Conservation (phyloP, 2,797 vertebrate species). For the Lagocephalus sceleratus region DNA sequence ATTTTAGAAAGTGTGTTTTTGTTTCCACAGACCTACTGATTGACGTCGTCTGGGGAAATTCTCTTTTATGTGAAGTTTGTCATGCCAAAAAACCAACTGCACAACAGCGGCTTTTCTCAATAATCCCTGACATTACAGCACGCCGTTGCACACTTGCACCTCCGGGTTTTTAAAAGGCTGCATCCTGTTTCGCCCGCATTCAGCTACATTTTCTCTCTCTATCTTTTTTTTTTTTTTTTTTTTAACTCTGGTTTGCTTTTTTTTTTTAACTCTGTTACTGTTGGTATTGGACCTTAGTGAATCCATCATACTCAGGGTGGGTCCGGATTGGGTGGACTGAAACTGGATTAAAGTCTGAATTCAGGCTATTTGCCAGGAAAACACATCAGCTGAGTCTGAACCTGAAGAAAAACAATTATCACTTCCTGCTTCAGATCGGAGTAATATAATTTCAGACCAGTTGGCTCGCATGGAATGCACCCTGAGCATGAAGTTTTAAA, state of each 20-base stretch:
- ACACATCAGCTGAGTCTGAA: slow-evolving; percentile 41
- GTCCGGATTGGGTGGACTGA: slow-evolving; percentile 54
- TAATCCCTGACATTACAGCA: not conserved
- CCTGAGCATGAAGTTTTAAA: slow-evolving; percentile 54
- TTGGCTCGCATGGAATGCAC: slow-evolving; percentile 52
- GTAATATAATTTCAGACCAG: slow-evolving; percentile 45
- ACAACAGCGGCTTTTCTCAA: not conserved
- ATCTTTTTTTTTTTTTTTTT: slow-evolving; percentile 2
- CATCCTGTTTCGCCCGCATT: slow-evolving; percentile 44
- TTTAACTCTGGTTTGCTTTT: slow-evolving; percentile 15
- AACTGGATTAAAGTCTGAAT: slow-evolving; percentile 54
- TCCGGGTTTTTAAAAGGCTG: slow-evolving; percentile 3
- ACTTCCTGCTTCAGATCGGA: slow-evolving; percentile 56
- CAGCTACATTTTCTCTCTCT: slow-evolving; percentile 29
- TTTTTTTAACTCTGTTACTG: slow-evolving; percentile 33
- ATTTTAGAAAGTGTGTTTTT: not conserved
- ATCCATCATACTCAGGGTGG: slow-evolving; percentile 53
- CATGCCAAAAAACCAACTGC: too few relatives aligned
- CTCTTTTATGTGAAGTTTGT: too few relatives aligned
- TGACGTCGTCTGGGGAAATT: not conserved
- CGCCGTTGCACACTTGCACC: not conserved
- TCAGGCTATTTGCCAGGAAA: slow-evolving; percentile 40
- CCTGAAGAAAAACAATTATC: slow-evolving; percentile 54
- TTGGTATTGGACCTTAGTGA: slow-evolving; percentile 33
- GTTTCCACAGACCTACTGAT: not conserved